Base-by-base conservation (phyloP, 1,140 invertebrate genomes). In the Oncopeltus fasciatus region DNA sequence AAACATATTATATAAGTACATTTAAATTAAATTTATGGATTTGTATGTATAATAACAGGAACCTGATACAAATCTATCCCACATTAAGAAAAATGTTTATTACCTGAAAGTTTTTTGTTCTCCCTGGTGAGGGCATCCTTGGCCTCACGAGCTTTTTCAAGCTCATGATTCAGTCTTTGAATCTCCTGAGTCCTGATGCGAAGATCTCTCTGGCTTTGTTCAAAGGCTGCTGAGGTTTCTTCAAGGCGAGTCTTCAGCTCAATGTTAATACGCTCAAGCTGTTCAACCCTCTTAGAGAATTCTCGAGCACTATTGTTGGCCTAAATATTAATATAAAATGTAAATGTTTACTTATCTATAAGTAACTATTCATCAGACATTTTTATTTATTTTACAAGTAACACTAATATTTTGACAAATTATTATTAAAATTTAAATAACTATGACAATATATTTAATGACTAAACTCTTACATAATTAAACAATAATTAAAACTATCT, bases 41-140 rank as follows among this genome's bases (percentile, higher is more conserved):
- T n/a, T n/a, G n/a, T n/a, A n/a, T n/a, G n/a, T n/a, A n/a, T n/a
- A n/a, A n/a, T n/a, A n/a, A 49, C 8, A 49, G 18, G 18, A 49
- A 49, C 8, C 8, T 9, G 5, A 2, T n/a, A 1, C 24, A 27
- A 56, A 14, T 26, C 18, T 62, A 20, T 16, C 20, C 2, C 11
- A 24, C 14, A 21, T 21, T 44, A 2, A 2, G 29, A 57, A 8
- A 8, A 38, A 38, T 38, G 73, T n/a, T 59, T 44, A 73, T 77
- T 73, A 93, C 91, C 91, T 73, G 81, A 81, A 72, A 96, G 78
- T 79, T 96, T 96, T 83, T 95, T 95, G 81, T 95, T 95, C 73
- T 97, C 94, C 69, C 93, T 83, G 66, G 82, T 81, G 59, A 97
- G 80, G 68, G 84, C 83, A 70, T 94, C 92, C 76, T 94, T 94